A percentile compares a stretch with the other conserved stretches of the same genome.
Evolutionary conservation across 2,888 invertebrate genomes (phyloP).

Genomic region (Dicycla oo): DNA sequence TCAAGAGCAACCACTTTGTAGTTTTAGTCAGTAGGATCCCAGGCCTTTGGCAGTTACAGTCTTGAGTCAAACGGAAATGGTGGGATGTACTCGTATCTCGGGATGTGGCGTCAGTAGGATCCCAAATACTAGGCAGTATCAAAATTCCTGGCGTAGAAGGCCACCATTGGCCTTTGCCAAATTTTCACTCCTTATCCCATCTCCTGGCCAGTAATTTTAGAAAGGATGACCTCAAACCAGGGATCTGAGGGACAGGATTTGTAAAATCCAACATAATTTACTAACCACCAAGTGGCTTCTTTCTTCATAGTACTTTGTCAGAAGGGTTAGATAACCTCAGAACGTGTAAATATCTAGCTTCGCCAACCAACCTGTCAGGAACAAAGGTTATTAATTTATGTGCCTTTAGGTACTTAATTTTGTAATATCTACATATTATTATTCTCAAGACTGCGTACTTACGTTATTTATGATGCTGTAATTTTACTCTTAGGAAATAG

Average conservation of each 20-base stretch:
- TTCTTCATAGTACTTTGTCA: conserved; percentile 13
- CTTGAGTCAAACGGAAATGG: too few relatives aligned
- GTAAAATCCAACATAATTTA: conserved; percentile 3
- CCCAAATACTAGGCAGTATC: neutral
- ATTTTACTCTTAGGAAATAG: conserved; percentile 40
- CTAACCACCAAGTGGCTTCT: neutral
- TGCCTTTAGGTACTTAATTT: conserved; percentile 49
- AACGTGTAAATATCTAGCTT: conserved; percentile 25
- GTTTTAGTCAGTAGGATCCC: neutral
- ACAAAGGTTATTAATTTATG: conserved; percentile 48
- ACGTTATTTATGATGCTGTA: conserved; percentile 44
- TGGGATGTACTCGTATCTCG: too few relatives aligned
- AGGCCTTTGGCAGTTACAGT: too few relatives aligned
- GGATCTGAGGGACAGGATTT: too few relatives aligned
- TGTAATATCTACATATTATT: conserved; percentile 48
- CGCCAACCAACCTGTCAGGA: conserved; percentile 22
- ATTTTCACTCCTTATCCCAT: neutral
- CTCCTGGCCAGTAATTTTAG: neutral
- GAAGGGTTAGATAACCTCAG: conserved; percentile 16
- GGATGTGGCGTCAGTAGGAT: too few relatives aligned
- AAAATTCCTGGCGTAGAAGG: neutral
- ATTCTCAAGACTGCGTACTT: conserved; percentile 31
- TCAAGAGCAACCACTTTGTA: neutral
- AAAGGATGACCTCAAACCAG: conserved; percentile 3
- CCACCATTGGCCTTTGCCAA: neutral